phyloP scores from a whole-genome alignment of 2,797 vertebrate genomes.

The Petrocephalus schoutedeni region DNA sequence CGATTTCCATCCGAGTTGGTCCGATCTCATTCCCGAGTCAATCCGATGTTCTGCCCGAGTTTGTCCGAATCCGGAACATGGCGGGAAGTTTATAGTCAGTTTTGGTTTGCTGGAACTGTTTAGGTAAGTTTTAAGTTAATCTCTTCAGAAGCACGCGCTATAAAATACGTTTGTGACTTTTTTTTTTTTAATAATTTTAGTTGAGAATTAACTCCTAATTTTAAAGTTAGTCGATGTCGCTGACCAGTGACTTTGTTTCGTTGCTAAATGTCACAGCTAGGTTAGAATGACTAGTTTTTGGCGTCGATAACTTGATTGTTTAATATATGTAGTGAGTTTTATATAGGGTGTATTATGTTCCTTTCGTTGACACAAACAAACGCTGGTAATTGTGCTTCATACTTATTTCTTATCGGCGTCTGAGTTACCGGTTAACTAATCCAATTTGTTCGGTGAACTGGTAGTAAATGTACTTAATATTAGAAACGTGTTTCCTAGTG shows the following conservation, averaged over 20 bases:
- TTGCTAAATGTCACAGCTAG: background rate
- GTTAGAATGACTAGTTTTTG: background rate
- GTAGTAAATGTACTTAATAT: background rate
- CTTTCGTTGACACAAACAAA: background rate
- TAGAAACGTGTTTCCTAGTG: background rate
- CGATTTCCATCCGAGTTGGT: background rate
- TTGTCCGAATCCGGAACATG: background rate
- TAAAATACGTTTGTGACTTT: background rate
- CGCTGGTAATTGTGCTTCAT: background rate
- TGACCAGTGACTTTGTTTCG: background rate
- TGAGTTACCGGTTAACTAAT: background rate
- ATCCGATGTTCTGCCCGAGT: background rate
- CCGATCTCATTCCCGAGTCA: background rate
- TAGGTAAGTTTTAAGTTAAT: background rate
- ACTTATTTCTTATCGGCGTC: background rate
- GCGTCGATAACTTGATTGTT: background rate
- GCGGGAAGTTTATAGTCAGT: constrained; percentile 6
- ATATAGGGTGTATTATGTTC: background rate
- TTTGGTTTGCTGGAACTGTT: background rate
- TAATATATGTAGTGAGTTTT: background rate
- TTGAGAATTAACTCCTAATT: background rate
- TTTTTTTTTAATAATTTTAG: no score
- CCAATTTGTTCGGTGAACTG: background rate
- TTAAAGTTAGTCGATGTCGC: background rate
- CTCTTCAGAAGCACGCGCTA: background rate